Evolutionary conservation across 2,113 vertebrate genomes (phyloP).

Genomic region (Noturus placidus): DNA sequence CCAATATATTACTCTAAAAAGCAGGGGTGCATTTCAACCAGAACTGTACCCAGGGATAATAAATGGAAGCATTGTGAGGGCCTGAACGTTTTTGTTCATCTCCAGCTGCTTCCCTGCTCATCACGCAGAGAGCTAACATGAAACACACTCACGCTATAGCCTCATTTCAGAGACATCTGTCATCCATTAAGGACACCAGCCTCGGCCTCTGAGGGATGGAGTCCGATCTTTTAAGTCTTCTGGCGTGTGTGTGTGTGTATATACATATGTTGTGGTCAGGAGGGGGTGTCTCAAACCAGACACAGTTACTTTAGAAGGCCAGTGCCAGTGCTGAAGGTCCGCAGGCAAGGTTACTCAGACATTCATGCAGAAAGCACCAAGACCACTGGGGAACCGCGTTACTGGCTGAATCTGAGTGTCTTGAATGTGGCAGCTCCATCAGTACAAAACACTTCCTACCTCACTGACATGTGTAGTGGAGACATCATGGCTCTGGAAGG

Average conservation of each 20-base stretch:
- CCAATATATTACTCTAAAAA: slow-evolving; percentile 69
- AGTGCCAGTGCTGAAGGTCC: slow-evolving; percentile 46
- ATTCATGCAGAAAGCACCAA: slow-evolving; percentile 45
- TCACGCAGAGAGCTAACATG: slow-evolving; percentile 75
- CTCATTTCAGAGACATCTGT: slow-evolving; percentile 75
- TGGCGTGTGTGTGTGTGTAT: slow-evolving; percentile 39
- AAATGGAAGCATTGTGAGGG: slow-evolving; percentile 67
- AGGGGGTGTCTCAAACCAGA: slow-evolving; percentile 23
- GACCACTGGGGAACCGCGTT: slow-evolving; percentile 66
- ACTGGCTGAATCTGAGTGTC: slow-evolving; percentile 59
- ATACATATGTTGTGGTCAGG: slow-evolving; percentile 29
- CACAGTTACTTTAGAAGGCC: slow-evolving; percentile 32
- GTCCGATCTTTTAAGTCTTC: slow-evolving; percentile 48
- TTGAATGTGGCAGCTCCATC: slow-evolving; percentile 68
- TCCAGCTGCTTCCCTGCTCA: slow-evolving; percentile 76
- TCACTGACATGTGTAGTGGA: slow-evolving; percentile 61
- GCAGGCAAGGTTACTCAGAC: slow-evolving; percentile 40
- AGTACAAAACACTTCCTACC: slow-evolving; percentile 60
- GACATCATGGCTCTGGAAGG: slow-evolving; percentile 48
- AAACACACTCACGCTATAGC: slow-evolving; percentile 76
- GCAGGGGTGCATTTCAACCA: slow-evolving; percentile 58
- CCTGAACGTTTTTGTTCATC: slow-evolving; percentile 70
- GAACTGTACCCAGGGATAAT: slow-evolving; percentile 61
- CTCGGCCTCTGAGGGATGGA: slow-evolving; percentile 62
- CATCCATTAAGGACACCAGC: slow-evolving; percentile 73